Evolutionary conservation across 2,797 vertebrate species (phyloP).

Genomic region (Poecilia wingei): DNA sequence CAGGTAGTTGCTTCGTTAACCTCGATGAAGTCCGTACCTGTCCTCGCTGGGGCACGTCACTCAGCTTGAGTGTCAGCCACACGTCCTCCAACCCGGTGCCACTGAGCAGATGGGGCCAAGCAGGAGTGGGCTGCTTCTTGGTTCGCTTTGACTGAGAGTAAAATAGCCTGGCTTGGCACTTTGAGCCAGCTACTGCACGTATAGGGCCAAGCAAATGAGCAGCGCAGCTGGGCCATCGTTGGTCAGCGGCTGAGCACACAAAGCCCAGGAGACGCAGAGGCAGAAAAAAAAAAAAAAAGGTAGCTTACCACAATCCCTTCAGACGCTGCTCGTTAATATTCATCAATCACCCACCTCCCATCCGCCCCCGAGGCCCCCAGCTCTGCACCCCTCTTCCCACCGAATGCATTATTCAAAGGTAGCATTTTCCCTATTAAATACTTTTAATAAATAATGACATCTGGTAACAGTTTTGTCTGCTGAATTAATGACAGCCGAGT

Average conservation of each 20-base stretch:
- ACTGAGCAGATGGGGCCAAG: constrained; percentile 54
- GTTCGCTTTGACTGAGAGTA: constrained; percentile 61
- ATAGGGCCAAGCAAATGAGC: constrained; percentile 68
- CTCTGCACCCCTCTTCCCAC: constrained; percentile 61
- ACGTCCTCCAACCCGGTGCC: constrained; percentile 28
- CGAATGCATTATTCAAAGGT: constrained; percentile 82
- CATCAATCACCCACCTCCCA: constrained; percentile 60
- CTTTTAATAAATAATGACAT: constrained; percentile 82
- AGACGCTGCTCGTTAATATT: constrained; percentile 79
- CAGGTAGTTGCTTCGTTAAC: constrained; percentile 28
- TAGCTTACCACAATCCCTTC: constrained; percentile 68
- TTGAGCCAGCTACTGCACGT: constrained; percentile 46
- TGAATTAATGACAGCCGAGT: constrained; percentile 69
- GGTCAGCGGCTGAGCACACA: constrained; percentile 65
- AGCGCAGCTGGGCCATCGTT: constrained; percentile 62
- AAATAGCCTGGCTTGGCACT: constrained; percentile 64
- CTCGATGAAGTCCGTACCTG: constrained; percentile 53
- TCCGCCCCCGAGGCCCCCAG: constrained; percentile 25
- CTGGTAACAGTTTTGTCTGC: constrained; percentile 76
- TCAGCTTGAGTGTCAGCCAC: constrained; percentile 64
- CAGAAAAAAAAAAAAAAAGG: constrained; percentile 42
- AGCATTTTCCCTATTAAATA: constrained; percentile 80
- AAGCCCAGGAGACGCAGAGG: constrained; percentile 64
- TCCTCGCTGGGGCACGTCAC: constrained; percentile 24
- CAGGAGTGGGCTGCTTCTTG: constrained; percentile 54